Conservation (phyloP, 1,140 invertebrate genomes). For the Augochlora pura region DNA sequence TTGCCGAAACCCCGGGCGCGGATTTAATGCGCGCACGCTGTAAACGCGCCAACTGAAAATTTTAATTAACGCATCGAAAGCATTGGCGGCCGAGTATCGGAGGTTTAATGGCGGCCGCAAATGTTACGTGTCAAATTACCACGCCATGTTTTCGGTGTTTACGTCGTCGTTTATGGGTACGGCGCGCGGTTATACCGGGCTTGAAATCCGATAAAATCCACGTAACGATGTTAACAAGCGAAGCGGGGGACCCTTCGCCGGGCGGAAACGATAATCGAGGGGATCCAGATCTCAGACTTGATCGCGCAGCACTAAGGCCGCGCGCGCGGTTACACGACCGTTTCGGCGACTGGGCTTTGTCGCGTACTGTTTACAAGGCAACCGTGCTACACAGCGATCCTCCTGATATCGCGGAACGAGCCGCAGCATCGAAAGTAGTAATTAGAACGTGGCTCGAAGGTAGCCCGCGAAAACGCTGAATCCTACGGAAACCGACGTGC, state of each 20-base stretch:
- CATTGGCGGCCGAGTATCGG: background rate
- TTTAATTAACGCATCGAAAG: conserved; percentile 43
- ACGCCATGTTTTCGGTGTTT: conserved; percentile 34
- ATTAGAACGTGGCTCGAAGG: too few relatives aligned
- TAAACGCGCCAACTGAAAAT: conserved; percentile 21
- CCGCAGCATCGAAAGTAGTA: too few relatives aligned
- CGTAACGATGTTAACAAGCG: background rate
- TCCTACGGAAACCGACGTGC: too few relatives aligned
- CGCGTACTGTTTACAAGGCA: background rate
- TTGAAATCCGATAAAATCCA: conserved; percentile 37
- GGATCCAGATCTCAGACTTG: conserved; percentile 2
- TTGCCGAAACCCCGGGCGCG: too few relatives aligned
- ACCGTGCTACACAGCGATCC: background rate
- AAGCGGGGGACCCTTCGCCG: background rate
- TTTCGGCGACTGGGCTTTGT: background rate
- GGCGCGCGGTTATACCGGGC: conserved; percentile 19
- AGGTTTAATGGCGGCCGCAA: conserved; percentile 32
- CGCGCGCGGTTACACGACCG: background rate
- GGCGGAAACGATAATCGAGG: conserved; percentile 4
- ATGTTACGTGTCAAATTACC: conserved; percentile 47
- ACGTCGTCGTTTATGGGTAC: conserved; percentile 21
- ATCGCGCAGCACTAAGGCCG: background rate
- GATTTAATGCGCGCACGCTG: background rate
- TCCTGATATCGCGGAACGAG: background rate
- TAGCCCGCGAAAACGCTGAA: too few relatives aligned